These are phyloP conservation scores for Scaptomyza caliginosa DNA, from an alignment of 2,888 invertebrate species.

Conservation along the genomic window DNA sequence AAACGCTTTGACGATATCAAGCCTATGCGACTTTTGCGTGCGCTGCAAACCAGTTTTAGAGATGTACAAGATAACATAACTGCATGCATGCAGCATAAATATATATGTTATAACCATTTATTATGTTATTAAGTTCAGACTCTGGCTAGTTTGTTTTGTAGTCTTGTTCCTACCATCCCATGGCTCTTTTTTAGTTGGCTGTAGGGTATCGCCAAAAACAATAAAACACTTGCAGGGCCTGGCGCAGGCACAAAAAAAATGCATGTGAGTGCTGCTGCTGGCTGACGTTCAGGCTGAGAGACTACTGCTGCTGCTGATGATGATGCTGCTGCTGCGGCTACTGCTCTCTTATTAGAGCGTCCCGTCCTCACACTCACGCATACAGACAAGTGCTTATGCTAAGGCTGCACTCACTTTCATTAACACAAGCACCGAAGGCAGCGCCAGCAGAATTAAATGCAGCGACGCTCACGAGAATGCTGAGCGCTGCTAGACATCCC, in stretches of 20 bases:
- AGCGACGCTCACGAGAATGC: conserved; percentile 61
- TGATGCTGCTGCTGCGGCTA: conserved; percentile 39
- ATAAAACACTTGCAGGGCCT: conserved; percentile 59
- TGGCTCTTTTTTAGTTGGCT: conserved; percentile 2
- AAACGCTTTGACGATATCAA: conserved; percentile 37
- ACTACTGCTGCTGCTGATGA: conserved; percentile 33
- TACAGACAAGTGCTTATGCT: conserved; percentile 63
- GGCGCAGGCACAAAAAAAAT: conserved; percentile 49
- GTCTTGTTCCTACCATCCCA: neutral
- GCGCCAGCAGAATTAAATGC: conserved; percentile 64
- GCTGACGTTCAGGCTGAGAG: conserved; percentile 44
- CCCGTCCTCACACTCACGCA: conserved; percentile 45
- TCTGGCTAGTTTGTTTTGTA: neutral
- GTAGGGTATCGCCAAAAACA: conserved; percentile 47
- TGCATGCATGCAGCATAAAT: neutral
- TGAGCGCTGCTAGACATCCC: conserved; percentile 55
- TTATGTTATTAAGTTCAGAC: neutral
- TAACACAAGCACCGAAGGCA: conserved; percentile 60
- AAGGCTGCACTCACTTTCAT: conserved; percentile 77
- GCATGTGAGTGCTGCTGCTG: conserved; percentile 43
- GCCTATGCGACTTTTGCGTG: conserved; percentile 38
- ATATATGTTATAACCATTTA: neutral
- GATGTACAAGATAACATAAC: neutral
- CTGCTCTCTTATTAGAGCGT: conserved; percentile 72
- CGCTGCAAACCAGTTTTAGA: conserved; percentile 51